Evolutionary conservation across 2,888 invertebrate genomes (phyloP).

Genomic region (Drosophila siamana): DNA sequence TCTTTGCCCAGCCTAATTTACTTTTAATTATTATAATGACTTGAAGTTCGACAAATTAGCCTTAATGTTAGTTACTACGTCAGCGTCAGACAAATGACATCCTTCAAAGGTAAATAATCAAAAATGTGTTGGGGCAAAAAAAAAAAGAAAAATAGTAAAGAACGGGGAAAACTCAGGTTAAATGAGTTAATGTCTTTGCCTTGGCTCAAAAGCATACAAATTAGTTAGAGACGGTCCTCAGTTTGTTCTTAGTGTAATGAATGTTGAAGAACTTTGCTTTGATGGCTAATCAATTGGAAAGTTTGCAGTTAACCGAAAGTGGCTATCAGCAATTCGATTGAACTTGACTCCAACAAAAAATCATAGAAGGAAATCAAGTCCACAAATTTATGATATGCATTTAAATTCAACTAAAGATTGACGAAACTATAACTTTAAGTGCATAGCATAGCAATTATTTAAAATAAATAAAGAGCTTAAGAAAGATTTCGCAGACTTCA

Average conservation of each 20-base stretch:
- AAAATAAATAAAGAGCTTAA: neutral
- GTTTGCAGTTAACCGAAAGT: neutral
- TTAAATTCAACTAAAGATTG: neutral
- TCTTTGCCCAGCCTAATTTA: slow-evolving; percentile 71
- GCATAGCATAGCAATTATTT: neutral
- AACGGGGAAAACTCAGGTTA: slow-evolving; percentile 9
- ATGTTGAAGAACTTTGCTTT: slow-evolving; percentile 30
- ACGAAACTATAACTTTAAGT: neutral
- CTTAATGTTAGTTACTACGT: slow-evolving; percentile 60
- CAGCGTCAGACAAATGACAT: slow-evolving; percentile 51
- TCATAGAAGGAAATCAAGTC: no score
- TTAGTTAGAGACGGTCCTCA: slow-evolving; percentile 19
- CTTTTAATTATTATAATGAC: slow-evolving; percentile 81
- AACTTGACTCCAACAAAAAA: neutral
- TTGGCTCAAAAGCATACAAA: slow-evolving; percentile 30
- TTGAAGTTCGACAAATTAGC: slow-evolving; percentile 76
- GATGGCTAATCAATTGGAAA: slow-evolving; percentile 38
- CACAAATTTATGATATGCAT: neutral
- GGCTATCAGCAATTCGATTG: neutral
- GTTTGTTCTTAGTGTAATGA: slow-evolving; percentile 27
- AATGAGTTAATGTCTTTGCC: slow-evolving; percentile 17
- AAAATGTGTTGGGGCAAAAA: slow-evolving; percentile 11
- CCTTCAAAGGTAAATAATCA: slow-evolving; percentile 54
- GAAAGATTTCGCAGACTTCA: neutral
- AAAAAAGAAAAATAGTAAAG: no score